These are phyloP conservation scores for Anastrepha ludens DNA, from an alignment of 1,140 invertebrate genomes.

Conservation along the genomic window DNA sequence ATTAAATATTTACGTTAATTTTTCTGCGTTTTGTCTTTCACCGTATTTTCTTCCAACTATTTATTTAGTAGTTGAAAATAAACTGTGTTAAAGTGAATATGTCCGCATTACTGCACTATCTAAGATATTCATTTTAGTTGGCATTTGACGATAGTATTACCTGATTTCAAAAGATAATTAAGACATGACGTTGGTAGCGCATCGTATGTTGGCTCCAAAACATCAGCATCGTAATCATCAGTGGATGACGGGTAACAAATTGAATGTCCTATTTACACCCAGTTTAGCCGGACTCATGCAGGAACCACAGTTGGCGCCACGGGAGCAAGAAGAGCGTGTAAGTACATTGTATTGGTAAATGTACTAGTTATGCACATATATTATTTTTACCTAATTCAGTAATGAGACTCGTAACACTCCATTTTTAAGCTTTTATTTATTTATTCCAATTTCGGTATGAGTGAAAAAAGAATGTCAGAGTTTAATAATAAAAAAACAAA, in stretches of 20 bases:
- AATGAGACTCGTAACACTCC: no score
- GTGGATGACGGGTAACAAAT: constrained; percentile 67
- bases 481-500: no score
- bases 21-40: neutral
- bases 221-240: constrained; percentile 62
- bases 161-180: neutral
- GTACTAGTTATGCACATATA: no score
- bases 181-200: constrained; percentile 69
- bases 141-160: neutral
- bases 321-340: neutral
- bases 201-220: constrained; percentile 70
- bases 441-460: no score
- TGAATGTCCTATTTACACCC: constrained; percentile 63
- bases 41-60: neutral
- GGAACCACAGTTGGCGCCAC: neutral
- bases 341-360: neutral
- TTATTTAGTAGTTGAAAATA: neutral
- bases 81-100: neutral
- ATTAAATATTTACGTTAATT: neutral
- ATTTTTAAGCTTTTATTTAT: no score
- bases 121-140: neutral
- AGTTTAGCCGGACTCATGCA: neutral
- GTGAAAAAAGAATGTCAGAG: no score
- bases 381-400: no score
- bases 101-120: neutral